These are phyloP conservation scores for Prionace glauca DNA, from an alignment of 2,797 vertebrate species.

Conservation along the genomic window DNA sequence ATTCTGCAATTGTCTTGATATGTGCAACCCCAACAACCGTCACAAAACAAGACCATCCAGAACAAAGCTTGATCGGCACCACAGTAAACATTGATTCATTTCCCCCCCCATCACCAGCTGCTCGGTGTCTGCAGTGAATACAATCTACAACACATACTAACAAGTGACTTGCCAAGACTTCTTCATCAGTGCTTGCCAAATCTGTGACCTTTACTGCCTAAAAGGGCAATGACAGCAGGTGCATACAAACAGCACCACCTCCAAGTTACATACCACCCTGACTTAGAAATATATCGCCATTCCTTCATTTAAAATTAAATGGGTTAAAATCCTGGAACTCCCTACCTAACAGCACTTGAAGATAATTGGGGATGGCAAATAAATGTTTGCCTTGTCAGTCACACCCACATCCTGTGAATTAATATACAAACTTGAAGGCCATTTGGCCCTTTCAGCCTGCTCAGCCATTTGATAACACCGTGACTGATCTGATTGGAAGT, in stretches of 20 bases:
- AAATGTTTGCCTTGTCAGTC: too few species aligned
- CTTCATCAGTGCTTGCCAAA: background rate
- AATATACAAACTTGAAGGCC: too few species aligned
- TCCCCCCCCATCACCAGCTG: too few species aligned
- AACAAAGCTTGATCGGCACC: background rate
- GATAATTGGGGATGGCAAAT: background rate
- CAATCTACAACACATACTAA: background rate
- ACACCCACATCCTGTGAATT: too few species aligned
- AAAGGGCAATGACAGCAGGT: background rate
- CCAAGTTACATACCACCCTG: background rate
- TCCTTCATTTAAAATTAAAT: too few species aligned
- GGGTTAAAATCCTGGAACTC: background rate
- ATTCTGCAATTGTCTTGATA: background rate
- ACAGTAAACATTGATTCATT: background rate
- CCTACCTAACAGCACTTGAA: background rate
- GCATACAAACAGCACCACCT: background rate
- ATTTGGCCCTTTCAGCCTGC: too few species aligned
- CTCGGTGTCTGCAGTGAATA: background rate
- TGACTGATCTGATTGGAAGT: too few species aligned
- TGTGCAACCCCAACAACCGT: background rate
- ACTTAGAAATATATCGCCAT: background rate
- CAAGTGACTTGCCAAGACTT: background rate
- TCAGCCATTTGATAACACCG: too few species aligned
- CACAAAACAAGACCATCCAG: background rate
- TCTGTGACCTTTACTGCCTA: background rate